Percentiles rank a stretch among this genome's conserved stretches.
These are phyloP conservation scores for Cylas formicarius DNA, from an alignment of 1,140 invertebrate genomes.

Conservation along the genomic window DNA sequence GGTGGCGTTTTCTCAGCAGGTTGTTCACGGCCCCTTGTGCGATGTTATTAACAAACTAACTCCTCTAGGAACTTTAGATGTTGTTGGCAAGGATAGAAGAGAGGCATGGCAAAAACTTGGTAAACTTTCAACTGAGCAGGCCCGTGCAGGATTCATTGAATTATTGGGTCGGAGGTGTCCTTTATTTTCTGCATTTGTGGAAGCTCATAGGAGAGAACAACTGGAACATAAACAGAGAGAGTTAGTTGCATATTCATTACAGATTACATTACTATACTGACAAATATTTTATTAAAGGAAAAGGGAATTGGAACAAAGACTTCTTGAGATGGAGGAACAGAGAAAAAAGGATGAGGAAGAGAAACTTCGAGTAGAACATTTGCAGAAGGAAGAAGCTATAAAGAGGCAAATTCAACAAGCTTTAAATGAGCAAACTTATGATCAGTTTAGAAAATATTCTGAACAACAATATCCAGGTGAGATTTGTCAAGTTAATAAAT, in stretches of 20 bases:
- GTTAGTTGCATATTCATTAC: conserved; percentile 42
- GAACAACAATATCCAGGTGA: conserved; percentile 90
- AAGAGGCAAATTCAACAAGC: conserved; percentile 89
- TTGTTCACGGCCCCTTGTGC: conserved; percentile 75
- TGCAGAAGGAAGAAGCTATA: conserved; percentile 51
- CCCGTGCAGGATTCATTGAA: conserved; percentile 88
- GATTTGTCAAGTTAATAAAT: no score
- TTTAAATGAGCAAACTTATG: conserved; percentile 91
- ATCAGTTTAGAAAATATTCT: conserved; percentile 88
- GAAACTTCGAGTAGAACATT: conserved; percentile 51
- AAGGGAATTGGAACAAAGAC: conserved; percentile 35
- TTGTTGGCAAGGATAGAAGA: conserved; percentile 84
- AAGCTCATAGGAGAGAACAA: conserved; percentile 82
- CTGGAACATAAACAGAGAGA: conserved; percentile 54
- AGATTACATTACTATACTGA: conserved; percentile 17
- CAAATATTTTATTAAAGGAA: conserved; percentile 36
- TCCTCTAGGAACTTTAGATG: conserved; percentile 87
- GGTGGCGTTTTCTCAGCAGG: conserved; percentile 88
- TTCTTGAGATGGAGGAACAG: conserved; percentile 48
- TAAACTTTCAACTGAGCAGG: conserved; percentile 74
- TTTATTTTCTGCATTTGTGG: conserved; percentile 82
- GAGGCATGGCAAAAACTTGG: conserved; percentile 89
- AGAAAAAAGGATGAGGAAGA: conserved; percentile 56
- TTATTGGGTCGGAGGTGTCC: conserved; percentile 80
- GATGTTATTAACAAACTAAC: conserved; percentile 60